Evolutionary conservation across 2,888 invertebrate species (phyloP), one percentile per base, ranked within the genome.

Genomic region (Nasonia oneida): DNA sequence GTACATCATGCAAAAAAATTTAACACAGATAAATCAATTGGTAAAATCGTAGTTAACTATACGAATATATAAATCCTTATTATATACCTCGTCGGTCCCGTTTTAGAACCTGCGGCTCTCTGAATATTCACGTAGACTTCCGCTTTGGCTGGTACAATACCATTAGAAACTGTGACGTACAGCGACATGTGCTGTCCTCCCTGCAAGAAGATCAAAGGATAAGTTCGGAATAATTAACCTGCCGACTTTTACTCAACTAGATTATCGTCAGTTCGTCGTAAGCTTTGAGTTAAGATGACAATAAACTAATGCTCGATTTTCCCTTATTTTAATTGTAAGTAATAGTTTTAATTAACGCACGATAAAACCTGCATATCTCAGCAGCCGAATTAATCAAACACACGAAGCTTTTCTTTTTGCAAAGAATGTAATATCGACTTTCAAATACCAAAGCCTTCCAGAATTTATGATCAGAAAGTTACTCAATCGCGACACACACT

Each of bases 81-180:
- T 14, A n/a, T 29, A 82, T 87, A 86, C 84, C 80, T 82, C 12
- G 75, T 87, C 0, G 91, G 89, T 84, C 90, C 92, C 84, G 90
- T 90, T 89, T 91, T 90, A 79, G 90, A 91, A 42, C 89, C 90
- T 71, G 93, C 91, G 61, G 93, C 90, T 89, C 94, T 94, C 76
- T 94, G 91, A 88, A 96, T 95, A 89, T 95, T 95, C 15, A 95
- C 96, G 91, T 94, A 95, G n/a, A 96, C 96, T 93, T 96, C 96
- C 76, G 94, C 95, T 93, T 96, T 96, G 2, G 96, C 95, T 8
- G 94, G 94, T 75, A 96, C 93, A 86, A 95, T 94, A 6, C 96
- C 96, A 92, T 96, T 96, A 33, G 94, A 95, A 23, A 95, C 96
- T 2, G 96, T 96, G 80, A 97, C 95, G 93, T 96, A 96, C 29